These are phyloP conservation scores for Papilio helenus DNA, from an alignment of 1,140 invertebrate species.

Conservation along the genomic window DNA sequence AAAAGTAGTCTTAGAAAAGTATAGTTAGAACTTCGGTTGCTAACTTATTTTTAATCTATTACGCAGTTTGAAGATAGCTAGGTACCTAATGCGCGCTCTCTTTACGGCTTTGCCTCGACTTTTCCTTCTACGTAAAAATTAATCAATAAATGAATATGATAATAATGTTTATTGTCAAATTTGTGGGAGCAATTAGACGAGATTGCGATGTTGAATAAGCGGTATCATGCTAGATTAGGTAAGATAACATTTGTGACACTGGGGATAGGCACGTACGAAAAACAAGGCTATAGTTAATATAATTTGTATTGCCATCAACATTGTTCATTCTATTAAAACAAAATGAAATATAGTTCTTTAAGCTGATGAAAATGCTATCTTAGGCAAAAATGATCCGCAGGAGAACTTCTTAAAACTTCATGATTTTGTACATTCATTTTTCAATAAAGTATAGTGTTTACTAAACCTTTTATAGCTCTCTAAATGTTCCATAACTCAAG, in stretches of 20 bases:
- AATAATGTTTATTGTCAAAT: not conserved
- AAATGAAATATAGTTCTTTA: not conserved
- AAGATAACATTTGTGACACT: not conserved
- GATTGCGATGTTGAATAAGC: not conserved
- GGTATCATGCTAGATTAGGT: not conserved
- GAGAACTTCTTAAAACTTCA: too few species aligned
- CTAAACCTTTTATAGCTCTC: not conserved
- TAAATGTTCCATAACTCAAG: not conserved
- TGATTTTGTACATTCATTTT: too few species aligned
- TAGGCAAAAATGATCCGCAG: too few species aligned
- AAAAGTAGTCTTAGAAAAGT: not conserved
- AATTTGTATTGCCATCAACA: not conserved
- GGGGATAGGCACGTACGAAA: not conserved
- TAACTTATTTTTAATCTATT: not conserved
- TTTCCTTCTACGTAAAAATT: not conserved
- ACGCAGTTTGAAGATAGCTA: not conserved
- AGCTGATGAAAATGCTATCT: not conserved
- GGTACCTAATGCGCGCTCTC: not conserved
- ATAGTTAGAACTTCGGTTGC: not conserved
- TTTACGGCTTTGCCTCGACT: not conserved
- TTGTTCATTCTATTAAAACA: not conserved
- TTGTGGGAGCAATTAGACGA: not conserved
- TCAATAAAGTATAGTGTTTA: too few species aligned
- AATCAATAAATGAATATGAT: constrained; percentile 6
- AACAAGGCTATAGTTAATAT: not conserved